Percentiles rank a stretch among this genome's conserved stretches.
Evolutionary conservation across 2,797 vertebrate species (phyloP).

Genomic region (Myripristis jacobus): DNA sequence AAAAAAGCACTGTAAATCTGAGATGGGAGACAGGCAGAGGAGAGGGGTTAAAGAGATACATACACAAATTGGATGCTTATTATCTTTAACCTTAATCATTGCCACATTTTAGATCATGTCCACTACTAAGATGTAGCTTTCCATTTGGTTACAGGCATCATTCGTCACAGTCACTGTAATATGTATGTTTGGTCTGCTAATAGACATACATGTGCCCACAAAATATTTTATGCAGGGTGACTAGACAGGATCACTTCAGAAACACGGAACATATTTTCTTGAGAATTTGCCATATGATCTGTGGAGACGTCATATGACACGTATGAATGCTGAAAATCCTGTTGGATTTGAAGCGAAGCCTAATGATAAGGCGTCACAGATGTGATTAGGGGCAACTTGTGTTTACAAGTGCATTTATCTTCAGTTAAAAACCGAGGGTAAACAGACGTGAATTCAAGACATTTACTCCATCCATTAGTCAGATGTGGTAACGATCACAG

Average conservation of each 20-base stretch:
- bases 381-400: not conserved
- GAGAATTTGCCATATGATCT: not conserved
- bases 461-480: not conserved
- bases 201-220: too few species aligned
- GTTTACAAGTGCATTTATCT: not conserved
- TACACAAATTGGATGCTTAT: not conserved
- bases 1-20: slow-evolving; percentile 91
- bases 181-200: too few species aligned
- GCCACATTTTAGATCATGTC: not conserved
- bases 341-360: not conserved
- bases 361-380: not conserved
- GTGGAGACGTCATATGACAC: not conserved
- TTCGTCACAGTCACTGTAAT: too few species aligned
- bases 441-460: not conserved
- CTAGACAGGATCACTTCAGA: not conserved
- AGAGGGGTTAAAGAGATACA: not conserved
- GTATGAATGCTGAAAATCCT: not conserved
- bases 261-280: not conserved
- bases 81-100: not conserved
- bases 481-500: not conserved
- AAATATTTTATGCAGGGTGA: not conserved
- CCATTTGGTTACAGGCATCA: too few species aligned
- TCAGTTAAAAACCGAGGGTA: not conserved
- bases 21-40: slow-evolving; percentile 9
- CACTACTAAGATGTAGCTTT: too few species aligned